phyloP scores from a whole-genome alignment of 2,113 vertebrate genomes.

The Mus spicilegus region DNA sequence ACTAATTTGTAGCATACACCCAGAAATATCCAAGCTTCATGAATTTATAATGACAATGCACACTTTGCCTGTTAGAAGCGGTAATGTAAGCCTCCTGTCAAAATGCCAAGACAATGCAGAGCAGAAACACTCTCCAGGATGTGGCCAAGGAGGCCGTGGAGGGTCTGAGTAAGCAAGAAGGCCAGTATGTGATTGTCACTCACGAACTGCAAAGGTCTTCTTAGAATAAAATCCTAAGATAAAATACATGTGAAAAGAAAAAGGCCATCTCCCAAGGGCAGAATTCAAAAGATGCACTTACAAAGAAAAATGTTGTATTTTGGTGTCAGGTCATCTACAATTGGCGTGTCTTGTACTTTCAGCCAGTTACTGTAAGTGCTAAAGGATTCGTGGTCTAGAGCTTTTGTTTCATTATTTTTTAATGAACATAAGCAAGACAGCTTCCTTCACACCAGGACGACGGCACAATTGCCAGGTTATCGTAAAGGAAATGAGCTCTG shows the following conservation, averaged over 20 bases:
- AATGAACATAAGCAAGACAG: conserved; percentile 44
- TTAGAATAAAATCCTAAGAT: not conserved
- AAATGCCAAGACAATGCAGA: conserved; percentile 79
- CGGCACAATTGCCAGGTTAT: conserved; percentile 31
- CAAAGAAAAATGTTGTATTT: not conserved
- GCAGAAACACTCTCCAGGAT: conserved; percentile 59
- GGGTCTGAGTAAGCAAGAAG: conserved; percentile 52
- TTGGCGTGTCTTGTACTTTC: not conserved
- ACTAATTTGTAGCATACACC: conserved; percentile 87
- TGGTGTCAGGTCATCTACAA: not conserved
- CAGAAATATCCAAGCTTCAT: conserved; percentile 85
- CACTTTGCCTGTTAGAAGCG: conserved; percentile 79
- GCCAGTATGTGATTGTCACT: conserved; percentile 49
- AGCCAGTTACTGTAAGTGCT: conserved; percentile 31
- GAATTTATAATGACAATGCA: conserved; percentile 83
- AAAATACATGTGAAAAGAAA: not conserved
- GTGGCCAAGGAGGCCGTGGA: conserved; percentile 40
- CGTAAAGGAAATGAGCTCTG: conserved; percentile 64
- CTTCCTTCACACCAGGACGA: conserved; percentile 16
- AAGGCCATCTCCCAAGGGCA: not conserved
- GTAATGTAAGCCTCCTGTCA: conserved; percentile 79
- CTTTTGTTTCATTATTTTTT: conserved; percentile 31
- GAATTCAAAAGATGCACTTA: conserved; percentile 42
- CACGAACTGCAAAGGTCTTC: not conserved
- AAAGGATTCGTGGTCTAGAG: conserved; percentile 42